Conservation (phyloP, 2,113 vertebrate genomes). For the Burhinus bistriatus region DNA sequence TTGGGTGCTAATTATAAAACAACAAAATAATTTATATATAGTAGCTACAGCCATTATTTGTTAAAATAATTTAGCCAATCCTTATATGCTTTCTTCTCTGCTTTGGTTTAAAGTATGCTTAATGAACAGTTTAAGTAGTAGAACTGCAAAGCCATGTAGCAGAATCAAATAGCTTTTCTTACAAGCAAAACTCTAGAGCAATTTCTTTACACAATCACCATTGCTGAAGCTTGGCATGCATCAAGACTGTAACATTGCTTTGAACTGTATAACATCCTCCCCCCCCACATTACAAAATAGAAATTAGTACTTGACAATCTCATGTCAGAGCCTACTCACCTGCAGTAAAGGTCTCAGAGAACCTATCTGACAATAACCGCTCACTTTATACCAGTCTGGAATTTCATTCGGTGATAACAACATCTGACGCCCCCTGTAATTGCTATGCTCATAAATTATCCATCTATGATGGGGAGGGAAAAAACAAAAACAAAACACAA, state of each 20-base stretch:
- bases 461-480: conserved; percentile 76
- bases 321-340: conserved; percentile 69
- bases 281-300: not conserved
- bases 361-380: conserved; percentile 81
- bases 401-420: conserved; percentile 81
- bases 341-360: conserved; percentile 89
- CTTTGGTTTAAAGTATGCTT: not conserved
- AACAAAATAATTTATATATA: not conserved
- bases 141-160: not conserved
- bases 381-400: conserved; percentile 77
- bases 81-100: not conserved
- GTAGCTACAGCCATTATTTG: not conserved
- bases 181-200: not conserved
- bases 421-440: conserved; percentile 88
- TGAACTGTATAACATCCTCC: not conserved
- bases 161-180: not conserved
- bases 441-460: conserved; percentile 87
- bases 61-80: not conserved
- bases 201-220: not conserved
- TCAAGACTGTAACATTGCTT: not conserved
- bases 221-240: not conserved
- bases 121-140: not conserved
- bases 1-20: not conserved
- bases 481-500: not conserved
- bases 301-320: not conserved